Evolutionary conservation across 2,113 vertebrate species (phyloP).

Genomic region (Paedocypris sp.): DNA sequence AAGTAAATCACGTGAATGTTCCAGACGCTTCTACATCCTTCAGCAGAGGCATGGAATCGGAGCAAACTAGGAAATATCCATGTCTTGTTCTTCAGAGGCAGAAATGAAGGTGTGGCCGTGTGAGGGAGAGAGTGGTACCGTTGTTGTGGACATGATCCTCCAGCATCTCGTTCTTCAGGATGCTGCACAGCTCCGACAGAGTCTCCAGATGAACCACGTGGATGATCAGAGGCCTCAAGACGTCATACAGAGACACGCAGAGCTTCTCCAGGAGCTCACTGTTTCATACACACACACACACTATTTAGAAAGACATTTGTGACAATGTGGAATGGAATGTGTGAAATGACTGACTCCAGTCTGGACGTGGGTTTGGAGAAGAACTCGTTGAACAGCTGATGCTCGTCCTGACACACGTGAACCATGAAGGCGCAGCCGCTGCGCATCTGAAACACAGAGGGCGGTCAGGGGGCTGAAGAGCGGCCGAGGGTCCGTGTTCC

Average conservation of each 20-base stretch:
- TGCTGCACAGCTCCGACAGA: conserved; percentile 90
- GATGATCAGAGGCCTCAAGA: conserved; percentile 91
- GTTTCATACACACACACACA: conserved; percentile 4
- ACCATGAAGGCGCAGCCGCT: conserved; percentile 98
- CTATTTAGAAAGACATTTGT: not conserved
- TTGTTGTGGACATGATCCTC: conserved; percentile 95
- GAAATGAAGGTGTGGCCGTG: no score
- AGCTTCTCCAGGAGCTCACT: conserved; percentile 90
- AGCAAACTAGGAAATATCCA: no score
- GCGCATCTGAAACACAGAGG: conserved; percentile 66
- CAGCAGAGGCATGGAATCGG: no score
- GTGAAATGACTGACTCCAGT: conserved; percentile 96
- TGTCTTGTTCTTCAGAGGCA: no score
- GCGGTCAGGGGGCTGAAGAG: no score
- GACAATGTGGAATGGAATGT: not conserved
- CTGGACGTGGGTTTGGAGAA: conserved; percentile 85
- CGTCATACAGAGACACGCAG: conserved; percentile 89
- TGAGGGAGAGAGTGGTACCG: conserved; percentile 47
- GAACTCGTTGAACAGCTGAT: conserved; percentile 93
- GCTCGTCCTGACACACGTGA: conserved; percentile 95
- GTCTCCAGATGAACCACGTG: conserved; percentile 96
- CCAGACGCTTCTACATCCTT: no score
- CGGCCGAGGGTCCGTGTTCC: no score
- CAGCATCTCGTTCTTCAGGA: conserved; percentile 97
- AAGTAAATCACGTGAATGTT: no score